Conservation (phyloP, 2,888 invertebrate species). For the Luperina testacea region DNA sequence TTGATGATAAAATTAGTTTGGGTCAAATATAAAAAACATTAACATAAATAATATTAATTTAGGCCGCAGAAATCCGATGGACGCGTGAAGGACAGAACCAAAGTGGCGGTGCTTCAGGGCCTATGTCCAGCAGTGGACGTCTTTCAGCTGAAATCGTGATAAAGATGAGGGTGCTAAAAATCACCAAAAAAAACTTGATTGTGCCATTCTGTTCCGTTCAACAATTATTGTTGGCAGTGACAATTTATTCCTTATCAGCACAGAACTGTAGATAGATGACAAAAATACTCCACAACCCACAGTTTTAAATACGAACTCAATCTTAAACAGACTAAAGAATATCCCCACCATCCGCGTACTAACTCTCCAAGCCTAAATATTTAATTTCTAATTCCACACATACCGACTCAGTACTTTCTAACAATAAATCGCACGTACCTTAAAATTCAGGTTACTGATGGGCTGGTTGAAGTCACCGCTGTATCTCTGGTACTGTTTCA, state of each 20-base stretch:
- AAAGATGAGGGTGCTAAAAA: background rate
- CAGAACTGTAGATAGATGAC: background rate
- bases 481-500: conserved; percentile 89
- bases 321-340: conserved; percentile 17
- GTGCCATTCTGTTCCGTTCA: background rate
- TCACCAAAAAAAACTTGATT: background rate
- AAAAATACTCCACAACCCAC: background rate
- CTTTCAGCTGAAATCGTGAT: too few relatives aligned
- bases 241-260: background rate
- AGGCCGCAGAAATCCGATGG: background rate
- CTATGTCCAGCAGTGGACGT: too few relatives aligned
- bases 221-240: background rate
- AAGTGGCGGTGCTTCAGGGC: too few relatives aligned
- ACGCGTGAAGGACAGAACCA: too few relatives aligned
- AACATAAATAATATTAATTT: background rate
- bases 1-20: background rate
- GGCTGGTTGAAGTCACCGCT: conserved; percentile 95
- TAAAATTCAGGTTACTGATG: conserved; percentile 87
- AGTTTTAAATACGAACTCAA: background rate
- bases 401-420: conserved; percentile 12
- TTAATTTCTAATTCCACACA: conserved; percentile 63
- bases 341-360: background rate
- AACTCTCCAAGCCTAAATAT: conserved; percentile 43
- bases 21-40: background rate
- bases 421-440: conserved; percentile 76